Evolutionary conservation across 2,888 invertebrate species (phyloP).

Genomic region (Patella pellucida): DNA sequence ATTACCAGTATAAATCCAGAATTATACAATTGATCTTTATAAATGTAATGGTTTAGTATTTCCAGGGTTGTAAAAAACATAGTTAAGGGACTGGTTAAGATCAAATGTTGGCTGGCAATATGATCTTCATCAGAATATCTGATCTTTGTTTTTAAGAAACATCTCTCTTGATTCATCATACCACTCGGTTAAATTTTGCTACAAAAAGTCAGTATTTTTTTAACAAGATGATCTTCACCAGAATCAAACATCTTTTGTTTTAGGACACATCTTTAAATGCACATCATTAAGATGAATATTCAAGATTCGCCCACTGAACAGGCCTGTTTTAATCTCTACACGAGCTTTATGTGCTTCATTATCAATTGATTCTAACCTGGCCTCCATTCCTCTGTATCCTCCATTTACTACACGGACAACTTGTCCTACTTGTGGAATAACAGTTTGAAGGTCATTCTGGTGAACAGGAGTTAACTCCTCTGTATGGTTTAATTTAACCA

Average conservation of each 20-base stretch:
- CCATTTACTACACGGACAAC: not conserved
- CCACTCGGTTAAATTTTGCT: too few relatives aligned
- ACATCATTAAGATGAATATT: not conserved
- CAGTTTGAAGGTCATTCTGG: not conserved
- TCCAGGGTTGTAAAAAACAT: too few relatives aligned
- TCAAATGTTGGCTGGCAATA: too few relatives aligned
- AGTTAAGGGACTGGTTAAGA: too few relatives aligned
- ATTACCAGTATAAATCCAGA: too few relatives aligned
- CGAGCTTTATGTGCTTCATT: not conserved
- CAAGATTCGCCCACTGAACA: not conserved
- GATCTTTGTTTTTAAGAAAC: too few relatives aligned
- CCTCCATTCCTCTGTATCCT: not conserved
- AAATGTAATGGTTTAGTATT: too few relatives aligned
- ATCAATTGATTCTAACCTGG: not conserved
- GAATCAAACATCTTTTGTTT: not conserved
- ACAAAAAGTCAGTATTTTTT: too few relatives aligned
- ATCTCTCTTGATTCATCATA: too few relatives aligned
- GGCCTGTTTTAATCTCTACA: not conserved
- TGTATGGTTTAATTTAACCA: not conserved
- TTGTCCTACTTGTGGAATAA: not conserved
- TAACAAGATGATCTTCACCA: too few relatives aligned
- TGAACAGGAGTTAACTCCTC: not conserved
- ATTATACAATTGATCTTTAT: too few relatives aligned
- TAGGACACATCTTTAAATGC: not conserved
- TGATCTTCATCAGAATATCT: too few relatives aligned